Percentiles rank a stretch among this genome's conserved stretches.
phyloP scores from a whole-genome alignment of 2,113 vertebrate genomes.

The Desmodus rotundus region DNA sequence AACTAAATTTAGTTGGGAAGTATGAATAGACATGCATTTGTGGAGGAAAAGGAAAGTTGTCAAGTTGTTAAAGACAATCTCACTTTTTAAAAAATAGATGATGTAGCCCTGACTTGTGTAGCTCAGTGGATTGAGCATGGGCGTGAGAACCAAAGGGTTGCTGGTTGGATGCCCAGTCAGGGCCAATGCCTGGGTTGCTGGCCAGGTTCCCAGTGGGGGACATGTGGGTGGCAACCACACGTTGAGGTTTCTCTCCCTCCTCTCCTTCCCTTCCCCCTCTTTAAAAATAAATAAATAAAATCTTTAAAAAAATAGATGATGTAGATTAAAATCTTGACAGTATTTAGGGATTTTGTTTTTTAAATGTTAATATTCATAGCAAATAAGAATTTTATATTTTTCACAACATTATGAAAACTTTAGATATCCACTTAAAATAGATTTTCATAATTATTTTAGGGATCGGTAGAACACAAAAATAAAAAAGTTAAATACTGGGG shows the following conservation, averaged over 20 bases:
- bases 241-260: too few relatives aligned
- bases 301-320: neutral
- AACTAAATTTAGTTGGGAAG: neutral
- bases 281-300: too few relatives aligned
- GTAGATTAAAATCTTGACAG: neutral
- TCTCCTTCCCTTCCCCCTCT: too few relatives aligned
- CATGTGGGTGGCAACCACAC: too few relatives aligned
- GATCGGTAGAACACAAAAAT: neutral
- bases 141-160: too few relatives aligned
- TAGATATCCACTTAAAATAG: neutral
- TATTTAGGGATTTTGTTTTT: neutral
- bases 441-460: slow-evolving; percentile 4
- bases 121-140: too few relatives aligned
- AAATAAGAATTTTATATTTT: neutral
- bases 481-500: neutral
- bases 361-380: neutral
- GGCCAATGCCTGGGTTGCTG: too few relatives aligned
- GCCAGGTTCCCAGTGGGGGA: too few relatives aligned
- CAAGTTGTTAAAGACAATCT: neutral
- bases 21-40: neutral
- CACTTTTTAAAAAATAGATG: neutral
- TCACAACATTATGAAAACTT: neutral
- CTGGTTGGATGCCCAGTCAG: too few relatives aligned
- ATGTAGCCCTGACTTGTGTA: neutral
- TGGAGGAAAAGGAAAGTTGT: neutral